These are phyloP conservation scores for Zaprionus gabonicus DNA, from an alignment of 1,140 invertebrate species.

Conservation along the genomic window DNA sequence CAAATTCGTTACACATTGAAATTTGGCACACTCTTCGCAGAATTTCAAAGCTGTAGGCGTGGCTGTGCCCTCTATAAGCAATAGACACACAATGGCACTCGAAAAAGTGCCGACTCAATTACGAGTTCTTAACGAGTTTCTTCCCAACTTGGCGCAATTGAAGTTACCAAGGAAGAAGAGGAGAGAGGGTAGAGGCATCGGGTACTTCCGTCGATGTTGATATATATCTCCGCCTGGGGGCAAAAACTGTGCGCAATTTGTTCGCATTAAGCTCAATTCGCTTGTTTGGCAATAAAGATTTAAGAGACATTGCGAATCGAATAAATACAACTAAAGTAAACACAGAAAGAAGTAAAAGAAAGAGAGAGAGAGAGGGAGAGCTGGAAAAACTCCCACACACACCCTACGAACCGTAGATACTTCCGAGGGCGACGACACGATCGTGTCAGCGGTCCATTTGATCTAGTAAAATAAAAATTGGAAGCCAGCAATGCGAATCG, in stretches of 20 bases:
- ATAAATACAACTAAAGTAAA: constrained; percentile 43
- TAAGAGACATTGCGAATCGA: constrained; percentile 43
- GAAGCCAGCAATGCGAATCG: constrained; percentile 30
- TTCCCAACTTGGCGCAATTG: background rate
- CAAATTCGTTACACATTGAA: background rate
- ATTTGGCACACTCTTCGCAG: background rate
- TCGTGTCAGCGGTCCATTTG: constrained; percentile 75
- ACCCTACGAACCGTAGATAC: constrained; percentile 27
- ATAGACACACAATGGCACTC: background rate
- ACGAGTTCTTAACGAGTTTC: background rate
- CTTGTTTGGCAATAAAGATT: constrained; percentile 64
- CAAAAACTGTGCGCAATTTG: constrained; percentile 43
- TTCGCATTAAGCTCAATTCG: constrained; percentile 60
- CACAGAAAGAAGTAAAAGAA: background rate
- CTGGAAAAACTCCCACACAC: constrained; percentile 58
- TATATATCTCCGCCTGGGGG: constrained; percentile 38
- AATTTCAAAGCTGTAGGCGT: background rate
- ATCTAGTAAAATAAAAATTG: constrained; percentile 44
- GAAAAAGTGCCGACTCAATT: constrained; percentile 2
- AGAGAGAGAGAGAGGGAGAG: background rate
- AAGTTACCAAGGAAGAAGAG: background rate
- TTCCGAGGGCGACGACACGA: constrained; percentile 51
- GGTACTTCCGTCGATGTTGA: constrained; percentile 23
- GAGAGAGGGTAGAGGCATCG: background rate
- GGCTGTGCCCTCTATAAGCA: background rate